A percentile compares a stretch with the other conserved stretches of the same genome.
phyloP scores from a whole-genome alignment of 2,797 vertebrate genomes.

The Enteromius mattozi region DNA sequence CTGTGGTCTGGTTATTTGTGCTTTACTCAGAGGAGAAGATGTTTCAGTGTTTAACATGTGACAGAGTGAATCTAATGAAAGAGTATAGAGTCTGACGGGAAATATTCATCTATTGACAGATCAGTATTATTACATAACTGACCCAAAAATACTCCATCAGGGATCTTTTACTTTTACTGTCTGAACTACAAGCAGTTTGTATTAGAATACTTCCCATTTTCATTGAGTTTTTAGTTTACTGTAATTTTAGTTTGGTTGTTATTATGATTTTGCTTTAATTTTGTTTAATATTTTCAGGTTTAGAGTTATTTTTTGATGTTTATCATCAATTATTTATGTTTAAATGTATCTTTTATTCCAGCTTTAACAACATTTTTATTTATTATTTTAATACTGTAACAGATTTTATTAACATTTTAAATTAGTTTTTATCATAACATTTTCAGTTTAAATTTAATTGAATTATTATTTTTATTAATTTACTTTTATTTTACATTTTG shows the following conservation, averaged over 20 bases:
- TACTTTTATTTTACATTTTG: no score
- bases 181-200: no score
- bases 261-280: no score
- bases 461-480: no score
- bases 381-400: not conserved
- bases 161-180: not conserved
- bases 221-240: not conserved
- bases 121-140: not conserved
- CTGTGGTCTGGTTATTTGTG: not conserved
- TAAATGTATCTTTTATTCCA: not conserved
- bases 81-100: conserved; percentile 10
- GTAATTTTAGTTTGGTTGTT: not conserved
- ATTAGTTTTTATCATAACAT: not conserved
- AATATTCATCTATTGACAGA: not conserved
- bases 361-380: not conserved
- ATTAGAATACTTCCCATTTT: not conserved
- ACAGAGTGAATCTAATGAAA: conserved; percentile 15
- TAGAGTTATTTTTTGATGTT: not conserved
- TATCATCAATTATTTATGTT: not conserved
- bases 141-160: not conserved
- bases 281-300: not conserved
- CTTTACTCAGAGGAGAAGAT: not conserved
- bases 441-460: not conserved
- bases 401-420: not conserved
- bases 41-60: not conserved